Percentiles rank a stretch among this genome's conserved stretches.
phyloP scores from a whole-genome alignment of 2,888 invertebrate species.

The Fissipunctia ypsillon region DNA sequence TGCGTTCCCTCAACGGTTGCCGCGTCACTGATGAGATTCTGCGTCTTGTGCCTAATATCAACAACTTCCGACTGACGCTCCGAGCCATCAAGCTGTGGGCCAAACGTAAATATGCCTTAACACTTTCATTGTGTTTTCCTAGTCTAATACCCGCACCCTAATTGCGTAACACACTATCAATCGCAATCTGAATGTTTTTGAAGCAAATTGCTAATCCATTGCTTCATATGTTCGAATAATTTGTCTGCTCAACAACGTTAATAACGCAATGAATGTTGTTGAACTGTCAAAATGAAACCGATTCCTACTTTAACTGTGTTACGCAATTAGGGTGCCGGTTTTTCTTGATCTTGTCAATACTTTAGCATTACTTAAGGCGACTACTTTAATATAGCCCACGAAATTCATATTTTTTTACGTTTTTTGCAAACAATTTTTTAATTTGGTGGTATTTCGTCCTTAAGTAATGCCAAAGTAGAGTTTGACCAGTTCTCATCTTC shows the following conservation, averaged over 20 bases:
- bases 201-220: too few species aligned
- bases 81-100: slow-evolving; percentile 99
- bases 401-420: not conserved
- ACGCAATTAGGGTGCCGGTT: too few species aligned
- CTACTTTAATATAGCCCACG: not conserved
- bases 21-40: slow-evolving; percentile 99
- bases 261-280: too few species aligned
- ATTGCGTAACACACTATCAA: too few species aligned
- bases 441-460: not conserved
- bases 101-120: slow-evolving; percentile 36
- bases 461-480: not conserved
- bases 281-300: too few species aligned
- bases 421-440: not conserved
- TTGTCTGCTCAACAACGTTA: too few species aligned
- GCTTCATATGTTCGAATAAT: too few species aligned
- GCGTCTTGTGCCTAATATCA: slow-evolving; percentile 97
- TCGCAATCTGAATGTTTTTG: too few species aligned
- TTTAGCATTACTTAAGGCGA: not conserved
- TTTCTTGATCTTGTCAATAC: too few species aligned
- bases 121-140: not conserved
- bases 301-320: too few species aligned
- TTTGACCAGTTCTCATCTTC: too few species aligned
- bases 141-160: not conserved
- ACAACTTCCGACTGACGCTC: slow-evolving; percentile 97
- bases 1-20: slow-evolving; percentile 99